These are phyloP conservation scores for Omphaloscelis lunosa DNA, from an alignment of 2,888 invertebrate genomes.

Conservation along the genomic window DNA sequence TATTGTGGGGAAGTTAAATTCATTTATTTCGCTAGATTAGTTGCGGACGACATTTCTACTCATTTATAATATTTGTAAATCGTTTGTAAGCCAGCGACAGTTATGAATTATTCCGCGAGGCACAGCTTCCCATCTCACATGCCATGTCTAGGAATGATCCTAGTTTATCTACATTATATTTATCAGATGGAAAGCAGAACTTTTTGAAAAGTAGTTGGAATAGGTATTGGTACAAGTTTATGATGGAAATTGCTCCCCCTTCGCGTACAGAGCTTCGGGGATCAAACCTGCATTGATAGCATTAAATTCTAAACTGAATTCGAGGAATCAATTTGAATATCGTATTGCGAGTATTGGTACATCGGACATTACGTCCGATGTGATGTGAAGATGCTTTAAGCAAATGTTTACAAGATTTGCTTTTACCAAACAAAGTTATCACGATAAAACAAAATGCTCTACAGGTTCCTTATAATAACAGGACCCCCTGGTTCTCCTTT, in stretches of 20 bases:
- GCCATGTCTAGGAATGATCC: slow-evolving; percentile 34
- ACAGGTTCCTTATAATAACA: slow-evolving; percentile 28
- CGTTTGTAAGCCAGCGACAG: slow-evolving; percentile 75
- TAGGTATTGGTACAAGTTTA: slow-evolving; percentile 18
- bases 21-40: slow-evolving; percentile 75
- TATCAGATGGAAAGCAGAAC: slow-evolving; percentile 5
- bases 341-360: not conserved
- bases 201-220: slow-evolving; percentile 25
- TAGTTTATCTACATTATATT: slow-evolving; percentile 35
- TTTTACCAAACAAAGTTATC: slow-evolving; percentile 12
- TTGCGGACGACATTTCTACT: slow-evolving; percentile 69
- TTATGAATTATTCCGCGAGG: slow-evolving; percentile 72
- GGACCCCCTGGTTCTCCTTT: slow-evolving; percentile 23
- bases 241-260: slow-evolving; percentile 34
- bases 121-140: slow-evolving; percentile 45
- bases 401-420: slow-evolving; percentile 15
- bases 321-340: slow-evolving; percentile 37
- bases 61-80: slow-evolving; percentile 80
- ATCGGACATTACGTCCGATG: no score
- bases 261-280: slow-evolving; percentile 15
- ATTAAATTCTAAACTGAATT: slow-evolving; percentile 35
- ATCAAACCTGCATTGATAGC: slow-evolving; percentile 10
- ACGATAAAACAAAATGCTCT: not conserved
- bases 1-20: slow-evolving; percentile 61
- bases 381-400: not conserved